Conservation (phyloP, 2,113 vertebrate genomes). For the Cyanocitta stelleri region DNA sequence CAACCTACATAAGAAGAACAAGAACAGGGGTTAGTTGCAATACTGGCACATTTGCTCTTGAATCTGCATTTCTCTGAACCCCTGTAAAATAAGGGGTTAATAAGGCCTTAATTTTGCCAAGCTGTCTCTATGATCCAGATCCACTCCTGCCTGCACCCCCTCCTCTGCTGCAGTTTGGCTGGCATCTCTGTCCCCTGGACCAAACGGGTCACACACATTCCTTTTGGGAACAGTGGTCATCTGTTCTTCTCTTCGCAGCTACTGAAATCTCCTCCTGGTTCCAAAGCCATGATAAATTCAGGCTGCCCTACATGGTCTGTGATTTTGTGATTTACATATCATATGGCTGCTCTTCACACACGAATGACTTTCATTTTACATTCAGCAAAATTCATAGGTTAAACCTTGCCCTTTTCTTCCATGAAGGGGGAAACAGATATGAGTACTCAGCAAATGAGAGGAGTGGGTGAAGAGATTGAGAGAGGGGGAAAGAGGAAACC, state of each 20-base stretch:
- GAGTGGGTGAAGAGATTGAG: not conserved
- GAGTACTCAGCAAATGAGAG: not conserved
- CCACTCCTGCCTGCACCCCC: not conserved
- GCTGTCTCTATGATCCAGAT: not conserved
- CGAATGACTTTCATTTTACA: not conserved
- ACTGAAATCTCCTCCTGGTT: not conserved
- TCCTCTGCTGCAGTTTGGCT: not conserved
- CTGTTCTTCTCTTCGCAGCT: not conserved
- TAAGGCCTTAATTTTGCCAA: not conserved
- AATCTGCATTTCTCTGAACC: not conserved
- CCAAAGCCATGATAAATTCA: not conserved
- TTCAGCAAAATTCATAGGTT: not conserved
- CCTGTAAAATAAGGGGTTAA: not conserved
- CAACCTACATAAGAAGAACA: not conserved
- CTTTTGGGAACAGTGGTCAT: not conserved
- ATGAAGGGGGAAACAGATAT: fast-evolving
- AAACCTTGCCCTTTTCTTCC: not conserved
- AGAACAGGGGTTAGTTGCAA: not conserved
- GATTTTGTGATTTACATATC: conserved; percentile 20
- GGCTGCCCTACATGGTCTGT: not conserved
- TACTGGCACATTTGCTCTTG: not conserved
- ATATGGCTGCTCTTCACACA: not conserved
- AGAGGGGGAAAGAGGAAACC: not conserved
- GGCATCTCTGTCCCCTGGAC: not conserved
- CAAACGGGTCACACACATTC: not conserved